Evolutionary conservation across 53 echinoderm and acorn worm genomes (phyloP), one percentile per base, ranked within the genome.

Genomic region (Mesocentrotus franciscanus): DNA sequence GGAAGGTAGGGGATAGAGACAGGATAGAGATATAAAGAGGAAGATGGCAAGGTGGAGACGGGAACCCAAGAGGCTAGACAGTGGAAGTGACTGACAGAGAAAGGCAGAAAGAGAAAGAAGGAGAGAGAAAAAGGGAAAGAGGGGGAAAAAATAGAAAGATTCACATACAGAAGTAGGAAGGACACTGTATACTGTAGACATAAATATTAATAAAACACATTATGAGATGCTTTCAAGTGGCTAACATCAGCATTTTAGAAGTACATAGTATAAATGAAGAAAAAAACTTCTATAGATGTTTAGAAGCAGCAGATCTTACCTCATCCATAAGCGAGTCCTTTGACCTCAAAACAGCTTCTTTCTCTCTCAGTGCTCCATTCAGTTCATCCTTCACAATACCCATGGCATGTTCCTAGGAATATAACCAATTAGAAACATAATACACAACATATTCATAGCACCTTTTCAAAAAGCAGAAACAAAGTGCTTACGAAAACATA

Each of bases 311-410:
- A 17, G 29, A 81, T 2, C 17, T 58, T 66, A 97, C 97, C 96
- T 97, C 97, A 92, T 97, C 93, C 22, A 97, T 85, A 0, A 97
- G 95, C 26, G 95, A 70, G 49, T 97, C 96, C 59, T 97, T 97
- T 56, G 94, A 95, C 33, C 93, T 92, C 90, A 97, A n/a, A 14
- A 83, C 91, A n/a, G 70, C 81, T 18, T 96, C 95, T 64, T 93
- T 96, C 56, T 95, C 95, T 32, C 42, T 78, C 10, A 34, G 72
- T 39, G 94, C 78, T 8, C 90, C 55, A 17, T 76, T 27, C 22
- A 97, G 55, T 78, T 97, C 96, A 93, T 78, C 83, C 39, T 92
- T 97, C 49, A 97, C 33, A 39, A 95, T 62, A 39, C 78, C 92
- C 6, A 96, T 22, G 55, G 96, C 79, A 70, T 91, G 66, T 59